A percentile compares a stretch with the other conserved stretches of the same genome.
phyloP scores from a whole-genome alignment of 2,113 vertebrate species.

The Coracopsis vasa region DNA sequence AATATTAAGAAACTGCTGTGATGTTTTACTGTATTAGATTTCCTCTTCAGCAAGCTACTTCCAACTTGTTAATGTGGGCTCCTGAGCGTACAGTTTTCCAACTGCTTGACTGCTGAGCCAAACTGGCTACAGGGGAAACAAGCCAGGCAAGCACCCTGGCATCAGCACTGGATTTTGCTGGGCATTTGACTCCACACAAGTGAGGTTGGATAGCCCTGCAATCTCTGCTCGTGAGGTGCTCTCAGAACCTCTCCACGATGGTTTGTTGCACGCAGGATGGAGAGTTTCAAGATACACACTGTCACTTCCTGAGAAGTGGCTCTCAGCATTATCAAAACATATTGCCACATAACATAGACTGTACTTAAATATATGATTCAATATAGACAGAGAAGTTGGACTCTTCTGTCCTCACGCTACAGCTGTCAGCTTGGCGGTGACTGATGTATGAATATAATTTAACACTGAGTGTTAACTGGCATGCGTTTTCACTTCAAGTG shows the following conservation, averaged over 20 bases:
- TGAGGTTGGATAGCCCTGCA: background rate
- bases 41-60: background rate
- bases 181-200: background rate
- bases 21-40: background rate
- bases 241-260: background rate
- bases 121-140: background rate
- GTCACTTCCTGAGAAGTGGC: background rate
- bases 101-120: background rate
- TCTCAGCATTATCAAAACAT: background rate
- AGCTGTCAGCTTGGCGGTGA: slow-evolving; percentile 7
- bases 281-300: background rate
- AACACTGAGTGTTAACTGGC: background rate
- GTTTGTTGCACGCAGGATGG: background rate
- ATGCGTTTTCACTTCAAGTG: background rate
- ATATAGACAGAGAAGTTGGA: background rate
- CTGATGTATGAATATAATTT: background rate
- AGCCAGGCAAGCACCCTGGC: background rate
- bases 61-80: background rate
- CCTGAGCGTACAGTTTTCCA: background rate
- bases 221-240: background rate
- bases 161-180: background rate
- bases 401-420: background rate
- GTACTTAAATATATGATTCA: background rate
- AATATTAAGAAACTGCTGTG: background rate
- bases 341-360: background rate